Percentiles rank a stretch among this genome's conserved stretches.
These are phyloP conservation scores for Lerema accius DNA, from an alignment of 1,140 invertebrate genomes.

Conservation along the genomic window DNA sequence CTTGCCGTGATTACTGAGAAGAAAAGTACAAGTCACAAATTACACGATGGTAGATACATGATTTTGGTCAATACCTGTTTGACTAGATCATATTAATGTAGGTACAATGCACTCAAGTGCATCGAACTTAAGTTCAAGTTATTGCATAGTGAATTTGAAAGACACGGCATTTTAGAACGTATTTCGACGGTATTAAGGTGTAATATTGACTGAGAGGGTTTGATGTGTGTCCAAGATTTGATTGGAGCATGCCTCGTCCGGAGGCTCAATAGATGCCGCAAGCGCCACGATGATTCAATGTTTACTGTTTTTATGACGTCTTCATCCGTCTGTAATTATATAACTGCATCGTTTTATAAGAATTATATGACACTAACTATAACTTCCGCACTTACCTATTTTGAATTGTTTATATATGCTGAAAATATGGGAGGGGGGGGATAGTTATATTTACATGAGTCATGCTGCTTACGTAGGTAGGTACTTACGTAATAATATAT, in stretches of 20 bases:
- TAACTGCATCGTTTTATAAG: too few relatives aligned
- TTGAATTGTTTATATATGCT: too few relatives aligned
- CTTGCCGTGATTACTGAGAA: too few relatives aligned
- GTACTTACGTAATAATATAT: too few relatives aligned
- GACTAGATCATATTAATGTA: slow-evolving; percentile 1
- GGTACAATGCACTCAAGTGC: slow-evolving; percentile 16
- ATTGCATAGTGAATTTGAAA: not conserved
- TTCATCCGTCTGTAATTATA: not conserved
- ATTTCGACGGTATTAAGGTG: not conserved
- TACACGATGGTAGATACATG: too few relatives aligned
- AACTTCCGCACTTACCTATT: too few relatives aligned
- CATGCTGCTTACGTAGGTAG: too few relatives aligned
- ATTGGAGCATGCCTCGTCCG: slow-evolving; percentile 5
- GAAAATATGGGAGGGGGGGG: too few relatives aligned
- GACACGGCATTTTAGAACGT: not conserved
- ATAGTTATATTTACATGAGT: too few relatives aligned
- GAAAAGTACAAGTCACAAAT: too few relatives aligned
- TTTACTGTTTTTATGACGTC: slow-evolving; percentile 11
- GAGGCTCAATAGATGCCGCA: not conserved
- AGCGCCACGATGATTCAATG: slow-evolving; percentile 3
- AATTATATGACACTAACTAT: too few relatives aligned
- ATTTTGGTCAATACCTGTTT: slow-evolving; percentile 21
- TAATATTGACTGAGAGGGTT: not conserved
- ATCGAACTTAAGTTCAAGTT: slow-evolving; percentile 26
- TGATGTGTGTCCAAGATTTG: slow-evolving; percentile 1